Evolutionary conservation across 2,113 vertebrate species (phyloP).

Genomic region (Sander lucioperca): DNA sequence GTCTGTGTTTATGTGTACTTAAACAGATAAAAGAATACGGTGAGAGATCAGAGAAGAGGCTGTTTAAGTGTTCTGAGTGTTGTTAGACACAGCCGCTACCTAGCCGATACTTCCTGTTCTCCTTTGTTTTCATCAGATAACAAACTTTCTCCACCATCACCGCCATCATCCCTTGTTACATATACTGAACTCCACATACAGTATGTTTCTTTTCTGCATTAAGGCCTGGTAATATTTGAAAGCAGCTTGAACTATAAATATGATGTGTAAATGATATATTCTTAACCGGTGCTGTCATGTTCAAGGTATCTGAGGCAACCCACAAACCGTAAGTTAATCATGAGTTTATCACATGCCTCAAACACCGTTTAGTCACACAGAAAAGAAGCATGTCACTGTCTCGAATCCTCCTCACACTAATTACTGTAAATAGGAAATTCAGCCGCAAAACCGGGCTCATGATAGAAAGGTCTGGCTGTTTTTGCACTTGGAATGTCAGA

Average conservation of each 20-base stretch:
- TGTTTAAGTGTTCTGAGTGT: conserved; percentile 39
- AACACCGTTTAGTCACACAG: background rate
- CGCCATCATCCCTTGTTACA: background rate
- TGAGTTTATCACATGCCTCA: background rate
- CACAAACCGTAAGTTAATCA: background rate
- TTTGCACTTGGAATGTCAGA: background rate
- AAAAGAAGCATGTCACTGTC: background rate
- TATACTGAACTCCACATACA: background rate
- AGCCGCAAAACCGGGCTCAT: background rate
- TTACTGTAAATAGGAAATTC: background rate
- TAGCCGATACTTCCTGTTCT: conserved; percentile 8
- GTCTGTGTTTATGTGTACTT: conserved; percentile 51
- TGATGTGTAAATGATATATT: conserved; percentile 1
- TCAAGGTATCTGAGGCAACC: background rate
- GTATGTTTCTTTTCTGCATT: background rate
- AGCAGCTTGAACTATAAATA: conserved; percentile 1
- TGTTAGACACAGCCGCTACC: conserved; percentile 22
- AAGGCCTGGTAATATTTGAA: background rate
- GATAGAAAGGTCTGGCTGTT: background rate
- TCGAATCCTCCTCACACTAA: background rate
- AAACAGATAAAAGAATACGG: conserved; percentile 69
- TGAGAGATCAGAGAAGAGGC: conserved; percentile 60
- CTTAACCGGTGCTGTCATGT: background rate
- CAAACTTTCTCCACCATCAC: conserved; percentile 20
- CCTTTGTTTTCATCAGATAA: conserved; percentile 12